These are phyloP conservation scores for Marcusenius ussheri DNA, from an alignment of 2,113 vertebrate species.

Conservation along the genomic window DNA sequence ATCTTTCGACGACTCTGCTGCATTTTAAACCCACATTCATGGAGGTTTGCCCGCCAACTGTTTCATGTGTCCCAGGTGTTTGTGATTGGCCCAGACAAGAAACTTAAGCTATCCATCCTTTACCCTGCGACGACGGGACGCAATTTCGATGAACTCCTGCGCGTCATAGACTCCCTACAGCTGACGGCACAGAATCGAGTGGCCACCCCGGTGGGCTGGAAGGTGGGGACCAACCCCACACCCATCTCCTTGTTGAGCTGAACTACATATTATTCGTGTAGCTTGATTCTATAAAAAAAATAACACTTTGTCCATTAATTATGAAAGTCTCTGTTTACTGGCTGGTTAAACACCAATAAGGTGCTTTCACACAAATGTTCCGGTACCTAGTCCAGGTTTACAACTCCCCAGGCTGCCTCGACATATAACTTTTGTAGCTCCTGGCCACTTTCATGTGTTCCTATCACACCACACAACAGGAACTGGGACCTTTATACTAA, in stretches of 20 bases:
- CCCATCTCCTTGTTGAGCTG: neutral
- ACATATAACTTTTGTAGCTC: neutral
- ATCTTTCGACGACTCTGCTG: neutral
- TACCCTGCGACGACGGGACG: constrained; percentile 88
- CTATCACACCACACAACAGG: neutral
- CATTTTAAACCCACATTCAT: neutral
- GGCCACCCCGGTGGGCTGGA: constrained; percentile 86
- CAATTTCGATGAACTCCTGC: constrained; percentile 87
- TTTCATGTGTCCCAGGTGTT: constrained; percentile 65
- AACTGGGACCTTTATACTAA: neutral
- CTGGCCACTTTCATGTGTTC: neutral
- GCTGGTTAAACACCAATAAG: neutral
- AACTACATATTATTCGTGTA: neutral
- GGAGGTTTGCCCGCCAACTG: neutral
- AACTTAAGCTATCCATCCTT: constrained; percentile 82
- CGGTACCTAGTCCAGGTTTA: neutral
- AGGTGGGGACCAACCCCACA: constrained; percentile 54
- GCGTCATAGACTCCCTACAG: constrained; percentile 84
- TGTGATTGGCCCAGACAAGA: constrained; percentile 85
- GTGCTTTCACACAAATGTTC: neutral
- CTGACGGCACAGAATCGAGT: constrained; percentile 72
- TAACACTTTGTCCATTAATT: neutral
- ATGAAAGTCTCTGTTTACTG: neutral
- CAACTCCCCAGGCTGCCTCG: neutral
- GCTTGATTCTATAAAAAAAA: neutral